These are phyloP conservation scores for Dinocampus coccinellae DNA, from an alignment of 2,888 invertebrate species.

Conservation along the genomic window DNA sequence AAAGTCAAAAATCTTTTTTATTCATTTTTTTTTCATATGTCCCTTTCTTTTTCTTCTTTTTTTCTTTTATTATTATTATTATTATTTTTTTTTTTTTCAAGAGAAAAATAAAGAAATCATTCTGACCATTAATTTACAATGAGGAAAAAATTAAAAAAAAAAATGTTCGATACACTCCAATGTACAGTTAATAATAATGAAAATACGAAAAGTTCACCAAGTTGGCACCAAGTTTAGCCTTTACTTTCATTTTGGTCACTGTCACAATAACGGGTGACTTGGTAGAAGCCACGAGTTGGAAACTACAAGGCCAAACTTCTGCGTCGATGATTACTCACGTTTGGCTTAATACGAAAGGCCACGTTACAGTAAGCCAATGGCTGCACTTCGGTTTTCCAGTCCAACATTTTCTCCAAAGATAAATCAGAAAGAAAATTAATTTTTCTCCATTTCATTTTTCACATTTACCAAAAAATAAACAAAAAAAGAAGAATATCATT, in stretches of 20 bases:
- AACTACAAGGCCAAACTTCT: not conserved
- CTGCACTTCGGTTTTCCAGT: conserved; percentile 7
- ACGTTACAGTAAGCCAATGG: not conserved
- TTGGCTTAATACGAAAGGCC: not conserved
- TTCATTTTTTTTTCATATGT: too few species aligned
- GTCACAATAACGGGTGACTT: conserved; percentile 1
- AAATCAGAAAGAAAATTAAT: not conserved
- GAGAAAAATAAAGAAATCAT: not conserved
- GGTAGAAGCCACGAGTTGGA: conserved; percentile 4
- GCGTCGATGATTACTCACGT: conserved; percentile 4
- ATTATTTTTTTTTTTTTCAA: not conserved
- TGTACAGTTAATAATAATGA: not conserved
- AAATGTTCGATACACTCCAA: not conserved
- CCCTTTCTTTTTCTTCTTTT: too few species aligned
- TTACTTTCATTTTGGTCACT: not conserved
- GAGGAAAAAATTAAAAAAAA: not conserved
- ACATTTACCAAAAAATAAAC: too few species aligned
- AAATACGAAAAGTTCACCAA: not conserved
- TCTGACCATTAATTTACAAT: not conserved
- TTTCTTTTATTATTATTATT: too few species aligned
- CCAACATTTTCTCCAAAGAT: not conserved
- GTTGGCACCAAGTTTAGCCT: not conserved
- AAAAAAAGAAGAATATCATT: too few species aligned
- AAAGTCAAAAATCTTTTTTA: not conserved
- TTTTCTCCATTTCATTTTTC: too few species aligned